Evolutionary conservation across 2,888 invertebrate species (phyloP), one percentile per base, ranked within the genome.

Genomic region (Caenorhabditis plicata): DNA sequence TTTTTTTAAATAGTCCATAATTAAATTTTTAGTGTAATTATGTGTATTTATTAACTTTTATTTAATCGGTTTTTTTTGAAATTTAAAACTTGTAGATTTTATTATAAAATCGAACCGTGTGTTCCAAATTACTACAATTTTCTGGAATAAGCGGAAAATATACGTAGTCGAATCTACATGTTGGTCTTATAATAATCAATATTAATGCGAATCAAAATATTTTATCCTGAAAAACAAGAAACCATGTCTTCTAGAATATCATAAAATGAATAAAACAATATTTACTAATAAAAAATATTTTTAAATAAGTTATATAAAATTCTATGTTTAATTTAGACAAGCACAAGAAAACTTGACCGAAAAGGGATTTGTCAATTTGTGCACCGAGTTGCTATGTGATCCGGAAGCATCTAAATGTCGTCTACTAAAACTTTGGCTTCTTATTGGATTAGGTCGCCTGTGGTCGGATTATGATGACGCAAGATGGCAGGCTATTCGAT

Each of bases 401-500:
- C 85, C 87, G 39, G 49, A 52, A 2, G 56, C 53, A 1, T 45
- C 54, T 36, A 40, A 49, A 26, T 55, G 63, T 32, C 86, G 87
- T 65, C 83, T 87, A 47, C 64, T 83, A 33, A 72, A 81, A 27
- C 76, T 76, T 54, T 98, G 96, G 96, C 86, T 93, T 57, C 90
- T 91, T 63, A 87, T 96, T 65, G 92, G 92, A 80, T 86, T 98
- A 66, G 95, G 92, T 23, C 86, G 89, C 52, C 85, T 92, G 68
- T 94, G 94, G 94, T 88, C 90, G 75, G 88, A 89, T 80, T 90
- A 88, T 81, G 90, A 91, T 75, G 87, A 88, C 51, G 84, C 77
- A 74, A 71, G 84, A 68, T 95, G 96, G 95, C 91, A 91, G 53
- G 96, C 93, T 17, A 94, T 92, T 20, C 85, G 96, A 11, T 93